Conservation (phyloP, 2,113 vertebrate species). For the Beaufortia kweichowensis region DNA sequence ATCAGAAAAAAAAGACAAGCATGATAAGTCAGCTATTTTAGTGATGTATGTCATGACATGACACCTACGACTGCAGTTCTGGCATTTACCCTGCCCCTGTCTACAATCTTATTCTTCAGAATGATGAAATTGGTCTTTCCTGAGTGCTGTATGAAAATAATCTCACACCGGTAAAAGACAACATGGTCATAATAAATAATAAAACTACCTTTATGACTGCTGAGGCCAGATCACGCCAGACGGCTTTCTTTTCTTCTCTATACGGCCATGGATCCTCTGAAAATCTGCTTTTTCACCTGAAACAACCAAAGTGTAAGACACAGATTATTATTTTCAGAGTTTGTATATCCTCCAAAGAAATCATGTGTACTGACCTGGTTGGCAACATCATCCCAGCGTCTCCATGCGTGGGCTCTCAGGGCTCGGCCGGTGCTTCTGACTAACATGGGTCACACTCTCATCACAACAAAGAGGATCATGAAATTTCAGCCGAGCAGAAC, state of each 20-base stretch:
- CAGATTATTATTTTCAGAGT: background rate
- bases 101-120: no score
- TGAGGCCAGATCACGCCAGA: background rate
- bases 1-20: no score
- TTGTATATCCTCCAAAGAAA: background rate
- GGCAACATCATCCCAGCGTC: conserved; percentile 5
- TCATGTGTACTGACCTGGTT: background rate
- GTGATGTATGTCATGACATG: no score
- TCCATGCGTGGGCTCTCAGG: conserved; percentile 6
- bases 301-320: conserved; percentile 20
- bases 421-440: background rate
- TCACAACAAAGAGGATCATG: background rate
- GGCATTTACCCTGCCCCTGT: no score
- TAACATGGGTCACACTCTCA: conserved; percentile 18
- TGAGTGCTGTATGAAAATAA: background rate
- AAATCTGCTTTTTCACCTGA: background rate
- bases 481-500: background rate
- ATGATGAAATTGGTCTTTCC: conserved; percentile 7
- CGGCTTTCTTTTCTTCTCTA: background rate
- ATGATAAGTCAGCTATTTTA: no score
- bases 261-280: background rate
- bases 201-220: conserved; percentile 1
- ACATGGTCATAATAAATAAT: conserved; percentile 8
- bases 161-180: background rate
- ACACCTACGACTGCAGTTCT: no score